Evolutionary conservation across 2,888 invertebrate genomes (phyloP).

Genomic region (Torymus aiolomorphi): DNA sequence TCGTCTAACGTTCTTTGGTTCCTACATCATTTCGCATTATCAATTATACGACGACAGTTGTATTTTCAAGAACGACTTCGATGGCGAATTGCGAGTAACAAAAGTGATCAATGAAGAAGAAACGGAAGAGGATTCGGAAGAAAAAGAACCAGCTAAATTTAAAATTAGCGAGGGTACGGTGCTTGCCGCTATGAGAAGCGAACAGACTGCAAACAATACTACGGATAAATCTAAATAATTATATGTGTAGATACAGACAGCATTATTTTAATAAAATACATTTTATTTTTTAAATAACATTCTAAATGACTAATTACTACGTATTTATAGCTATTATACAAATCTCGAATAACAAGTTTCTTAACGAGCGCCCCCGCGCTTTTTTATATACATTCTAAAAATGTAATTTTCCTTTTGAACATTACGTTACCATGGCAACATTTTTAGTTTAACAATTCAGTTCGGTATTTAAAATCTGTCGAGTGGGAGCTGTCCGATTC

Average conservation of each 20-base stretch:
- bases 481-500: constrained; percentile 1
- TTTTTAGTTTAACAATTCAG: constrained; percentile 1
- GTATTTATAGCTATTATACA: no score
- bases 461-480: constrained; percentile 36
- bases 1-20: constrained; percentile 67
- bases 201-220: not conserved
- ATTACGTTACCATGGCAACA: constrained; percentile 33
- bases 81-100: constrained; percentile 65
- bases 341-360: no score
- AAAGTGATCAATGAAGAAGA: constrained; percentile 55
- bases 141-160: constrained; percentile 16
- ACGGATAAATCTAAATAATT: not conserved
- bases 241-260: no score
- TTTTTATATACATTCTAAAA: no score
- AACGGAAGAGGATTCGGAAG: not conserved
- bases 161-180: constrained; percentile 29
- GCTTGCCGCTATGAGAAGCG: constrained; percentile 26
- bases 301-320: no score
- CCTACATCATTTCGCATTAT: constrained; percentile 66
- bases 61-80: constrained; percentile 65
- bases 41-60: constrained; percentile 64
- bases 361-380: no score
- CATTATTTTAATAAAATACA: no score
- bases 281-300: not conserved
- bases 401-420: not conserved